A percentile compares a stretch with the other conserved stretches of the same genome.
These are phyloP conservation scores for Aelia acuminata DNA, from an alignment of 2,888 invertebrate genomes.

Conservation along the genomic window DNA sequence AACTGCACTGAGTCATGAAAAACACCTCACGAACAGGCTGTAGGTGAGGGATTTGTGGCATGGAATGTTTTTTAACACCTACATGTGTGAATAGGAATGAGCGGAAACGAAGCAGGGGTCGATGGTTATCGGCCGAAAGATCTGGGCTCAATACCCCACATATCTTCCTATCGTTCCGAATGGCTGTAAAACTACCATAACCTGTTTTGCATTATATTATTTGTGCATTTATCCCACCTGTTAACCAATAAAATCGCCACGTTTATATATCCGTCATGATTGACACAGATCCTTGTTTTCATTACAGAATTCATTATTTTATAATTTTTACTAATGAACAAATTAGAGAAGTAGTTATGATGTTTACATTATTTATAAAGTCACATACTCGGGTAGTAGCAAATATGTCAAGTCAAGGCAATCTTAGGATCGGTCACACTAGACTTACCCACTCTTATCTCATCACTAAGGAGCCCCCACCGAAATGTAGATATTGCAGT, in stretches of 20 bases:
- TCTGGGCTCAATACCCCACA: not conserved
- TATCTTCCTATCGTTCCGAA: not conserved
- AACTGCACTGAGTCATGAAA: not conserved
- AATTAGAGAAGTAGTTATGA: too few species aligned
- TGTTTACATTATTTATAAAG: too few species aligned
- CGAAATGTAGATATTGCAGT: too few species aligned
- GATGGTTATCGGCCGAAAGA: not conserved
- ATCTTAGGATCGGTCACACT: too few species aligned
- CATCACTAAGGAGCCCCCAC: too few species aligned
- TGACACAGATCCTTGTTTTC: too few species aligned
- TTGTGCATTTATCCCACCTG: too few species aligned
- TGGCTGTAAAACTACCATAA: not conserved
- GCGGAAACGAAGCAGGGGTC: not conserved
- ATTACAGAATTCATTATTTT: too few species aligned
- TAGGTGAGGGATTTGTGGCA: not conserved
- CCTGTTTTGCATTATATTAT: constrained; percentile 5
- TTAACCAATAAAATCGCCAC: not conserved
- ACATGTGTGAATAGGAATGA: constrained; percentile 46
- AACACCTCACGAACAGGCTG: not conserved
- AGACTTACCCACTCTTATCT: too few species aligned
- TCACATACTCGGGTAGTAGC: too few species aligned
- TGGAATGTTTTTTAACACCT: constrained; percentile 43
- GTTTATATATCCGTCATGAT: not conserved
- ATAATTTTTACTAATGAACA: too few species aligned
- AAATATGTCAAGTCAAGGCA: too few species aligned